Base-by-base conservation (phyloP, 1,140 invertebrate genomes). In the Heliconius nattereri region DNA sequence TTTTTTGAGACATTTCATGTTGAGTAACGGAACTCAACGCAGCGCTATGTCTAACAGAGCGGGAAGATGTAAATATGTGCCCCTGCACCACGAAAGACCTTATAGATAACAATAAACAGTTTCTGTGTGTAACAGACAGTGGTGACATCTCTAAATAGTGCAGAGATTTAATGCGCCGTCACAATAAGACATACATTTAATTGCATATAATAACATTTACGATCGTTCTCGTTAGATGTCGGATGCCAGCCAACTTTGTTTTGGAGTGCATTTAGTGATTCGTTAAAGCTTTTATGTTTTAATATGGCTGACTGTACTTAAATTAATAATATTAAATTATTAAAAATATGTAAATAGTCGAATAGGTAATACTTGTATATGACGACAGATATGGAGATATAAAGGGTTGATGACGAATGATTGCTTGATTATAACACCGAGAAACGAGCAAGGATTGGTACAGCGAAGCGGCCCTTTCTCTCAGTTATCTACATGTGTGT, bases 151-250 rank as follows among this genome's bases (percentile, higher is more conserved):
- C n/a, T 73, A 49, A 73, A 76, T 76, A 76, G 57, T 45, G 23
- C 32, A 45, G 54, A 23, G 54, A 70, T 76, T 76, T 71, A 76
- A 19, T 70, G 37, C 37, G 57, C 37, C 37, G 32, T 52, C 60
- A 54, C 75, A 76, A 45, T 71, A 29, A 70, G 26, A 23, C 8
- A 16, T 71, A 29, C 6, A 40, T 75, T 60, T 78, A 73, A 78
- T 78, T 73, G 71, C 71, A 57, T 35, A 45, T n/a, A 60, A 20
- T 37, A 70, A 76, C 35, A 71, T 78, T 78, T 78, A 40, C 35
- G 71, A 78, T 54, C 52, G 71, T 23, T 71, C 29, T 73, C 71
- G 49, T 60, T 78, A 57, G 76, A 78, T 78, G 76, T 78, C 76
- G 35, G 66, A 72, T 73, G 76, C 45, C 72, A 49, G 76, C 49